Conservation (phyloP, 2,888 invertebrate genomes). For the Athalia circularis region DNA sequence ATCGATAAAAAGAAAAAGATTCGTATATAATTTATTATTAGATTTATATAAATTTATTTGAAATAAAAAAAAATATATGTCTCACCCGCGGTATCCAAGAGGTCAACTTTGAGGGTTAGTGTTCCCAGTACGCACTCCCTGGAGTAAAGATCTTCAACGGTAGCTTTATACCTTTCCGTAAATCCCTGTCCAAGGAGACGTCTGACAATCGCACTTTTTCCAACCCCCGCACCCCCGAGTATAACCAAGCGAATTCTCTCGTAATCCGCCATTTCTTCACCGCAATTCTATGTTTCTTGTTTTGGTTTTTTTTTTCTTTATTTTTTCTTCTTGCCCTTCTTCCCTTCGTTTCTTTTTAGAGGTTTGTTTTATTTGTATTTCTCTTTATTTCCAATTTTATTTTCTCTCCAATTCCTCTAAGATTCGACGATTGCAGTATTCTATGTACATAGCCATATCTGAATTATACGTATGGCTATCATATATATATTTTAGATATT, state of each 20-base stretch:
- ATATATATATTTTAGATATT: too few relatives aligned
- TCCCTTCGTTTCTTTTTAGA: background rate
- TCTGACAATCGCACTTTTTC: constrained; percentile 90
- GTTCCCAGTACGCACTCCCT: constrained; percentile 88
- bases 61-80: background rate
- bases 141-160: constrained; percentile 92
- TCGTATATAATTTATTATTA: too few relatives aligned
- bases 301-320: background rate
- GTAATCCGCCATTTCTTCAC: constrained; percentile 79
- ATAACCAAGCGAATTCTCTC: constrained; percentile 90
- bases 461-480: too few relatives aligned
- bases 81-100: constrained; percentile 71
- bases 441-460: too few relatives aligned
- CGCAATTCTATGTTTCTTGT: too few relatives aligned
- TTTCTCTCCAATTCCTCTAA: too few relatives aligned
- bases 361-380: background rate
- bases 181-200: constrained; percentile 88
- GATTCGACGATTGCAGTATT: too few relatives aligned
- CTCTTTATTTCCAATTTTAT: too few relatives aligned
- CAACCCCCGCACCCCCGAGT: constrained; percentile 88
- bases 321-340: background rate
- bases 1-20: constrained; percentile 66
- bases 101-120: constrained; percentile 82
- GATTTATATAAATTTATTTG: background rate
- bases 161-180: constrained; percentile 87